These are phyloP conservation scores for Hedychridium roseum DNA, from an alignment of 2,888 invertebrate genomes.

Conservation along the genomic window DNA sequence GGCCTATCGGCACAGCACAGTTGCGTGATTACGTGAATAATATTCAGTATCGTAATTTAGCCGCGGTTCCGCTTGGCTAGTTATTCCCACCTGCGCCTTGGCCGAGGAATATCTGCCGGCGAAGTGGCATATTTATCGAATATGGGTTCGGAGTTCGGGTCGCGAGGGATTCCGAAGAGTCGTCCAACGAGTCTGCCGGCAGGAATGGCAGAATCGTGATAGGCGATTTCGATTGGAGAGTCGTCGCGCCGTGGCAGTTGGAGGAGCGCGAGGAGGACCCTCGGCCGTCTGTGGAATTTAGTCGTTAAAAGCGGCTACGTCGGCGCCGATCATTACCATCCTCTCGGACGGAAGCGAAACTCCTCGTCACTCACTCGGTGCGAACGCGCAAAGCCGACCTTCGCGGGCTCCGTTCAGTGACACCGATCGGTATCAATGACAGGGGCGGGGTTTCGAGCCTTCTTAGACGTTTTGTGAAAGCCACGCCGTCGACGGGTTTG, in stretches of 20 bases:
- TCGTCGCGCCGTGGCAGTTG: constrained; percentile 27
- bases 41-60: no score
- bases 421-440: constrained; percentile 14
- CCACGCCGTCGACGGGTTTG: constrained; percentile 16
- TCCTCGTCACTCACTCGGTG: constrained; percentile 21
- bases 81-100: no score
- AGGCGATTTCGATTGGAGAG: constrained; percentile 54
- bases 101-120: no score
- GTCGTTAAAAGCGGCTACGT: constrained; percentile 37
- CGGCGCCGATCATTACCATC: constrained; percentile 40
- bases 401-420: constrained; percentile 9
- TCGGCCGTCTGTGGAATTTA: constrained; percentile 34
- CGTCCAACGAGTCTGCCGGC: constrained; percentile 20
- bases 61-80: no score
- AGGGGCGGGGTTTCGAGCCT: no score
- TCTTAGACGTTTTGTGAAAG: no score
- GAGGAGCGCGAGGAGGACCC: constrained; percentile 17
- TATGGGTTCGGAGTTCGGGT: constrained; percentile 9
- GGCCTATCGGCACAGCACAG: no score
- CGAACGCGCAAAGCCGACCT: constrained; percentile 11
- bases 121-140: no score
- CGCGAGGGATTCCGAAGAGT: constrained; percentile 4
- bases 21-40: no score
- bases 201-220: constrained; percentile 43
- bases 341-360: constrained; percentile 50